phyloP scores from a whole-genome alignment of 2,888 invertebrate genomes.

The Thereva unica region DNA sequence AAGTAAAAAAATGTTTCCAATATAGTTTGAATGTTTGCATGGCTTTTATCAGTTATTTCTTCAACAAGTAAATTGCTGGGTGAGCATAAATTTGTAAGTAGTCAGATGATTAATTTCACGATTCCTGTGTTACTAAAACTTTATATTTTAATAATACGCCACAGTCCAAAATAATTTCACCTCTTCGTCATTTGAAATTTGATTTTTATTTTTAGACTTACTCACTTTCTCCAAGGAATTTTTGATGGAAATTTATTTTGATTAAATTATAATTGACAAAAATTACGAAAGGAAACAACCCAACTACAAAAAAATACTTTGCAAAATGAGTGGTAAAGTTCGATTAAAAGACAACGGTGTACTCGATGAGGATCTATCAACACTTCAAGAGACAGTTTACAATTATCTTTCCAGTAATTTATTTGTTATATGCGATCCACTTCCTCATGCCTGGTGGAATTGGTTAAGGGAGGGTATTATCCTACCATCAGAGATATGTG shows the following conservation, averaged over 20 bases:
- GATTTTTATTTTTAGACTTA: conserved; percentile 26
- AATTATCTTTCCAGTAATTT: conserved; percentile 56
- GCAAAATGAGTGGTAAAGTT: conserved; percentile 57
- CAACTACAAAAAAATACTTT: not conserved
- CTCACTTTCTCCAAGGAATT: conserved; percentile 26
- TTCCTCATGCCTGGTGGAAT: conserved; percentile 49
- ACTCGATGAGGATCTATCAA: conserved; percentile 57
- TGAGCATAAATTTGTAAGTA: not conserved
- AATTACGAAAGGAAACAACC: conserved; percentile 4
- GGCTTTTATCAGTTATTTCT: no score
- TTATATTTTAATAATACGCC: conserved; percentile 14
- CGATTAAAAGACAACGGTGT: conserved; percentile 57
- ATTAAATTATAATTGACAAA: conserved; percentile 5
- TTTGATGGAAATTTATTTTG: conserved; percentile 27
- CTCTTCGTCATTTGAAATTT: conserved; percentile 23
- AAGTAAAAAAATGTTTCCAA: no score
- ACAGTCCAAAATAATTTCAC: not conserved
- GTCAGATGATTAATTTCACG: not conserved
- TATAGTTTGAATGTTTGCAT: no score
- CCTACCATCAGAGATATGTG: conserved; percentile 73
- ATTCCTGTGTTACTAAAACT: not conserved
- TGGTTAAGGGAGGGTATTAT: conserved; percentile 63
- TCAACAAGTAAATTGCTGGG: no score
- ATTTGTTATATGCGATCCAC: conserved; percentile 51
- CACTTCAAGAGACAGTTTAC: conserved; percentile 56